Conservation (phyloP, 2,113 vertebrate genomes). For the Brienomyrus brachyistius region DNA sequence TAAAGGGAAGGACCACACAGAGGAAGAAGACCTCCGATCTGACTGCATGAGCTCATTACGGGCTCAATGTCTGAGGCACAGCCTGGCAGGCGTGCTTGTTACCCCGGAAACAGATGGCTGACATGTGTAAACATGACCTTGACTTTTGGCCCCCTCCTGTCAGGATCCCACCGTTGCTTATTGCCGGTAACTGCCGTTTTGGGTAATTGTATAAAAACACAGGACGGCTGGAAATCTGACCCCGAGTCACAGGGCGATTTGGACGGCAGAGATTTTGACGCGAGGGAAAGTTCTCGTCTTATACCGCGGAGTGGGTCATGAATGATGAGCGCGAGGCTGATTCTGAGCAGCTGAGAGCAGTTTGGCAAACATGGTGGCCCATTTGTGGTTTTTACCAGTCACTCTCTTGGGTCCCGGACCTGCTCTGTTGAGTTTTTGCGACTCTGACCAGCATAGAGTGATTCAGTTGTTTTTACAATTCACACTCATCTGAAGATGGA, state of each 20-base stretch:
- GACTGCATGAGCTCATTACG: background rate
- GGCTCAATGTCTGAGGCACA: background rate
- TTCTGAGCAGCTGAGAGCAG: background rate
- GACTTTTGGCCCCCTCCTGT: conserved; percentile 35
- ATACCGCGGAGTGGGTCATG: conserved; percentile 27
- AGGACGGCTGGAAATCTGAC: conserved; percentile 28
- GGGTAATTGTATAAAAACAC: conserved; percentile 57
- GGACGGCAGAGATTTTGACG: conserved; percentile 45
- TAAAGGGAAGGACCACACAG: background rate
- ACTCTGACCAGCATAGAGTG: background rate
- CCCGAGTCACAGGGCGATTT: conserved; percentile 27
- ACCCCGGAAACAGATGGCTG: conserved; percentile 46
- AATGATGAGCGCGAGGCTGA: background rate
- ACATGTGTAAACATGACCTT: conserved; percentile 42
- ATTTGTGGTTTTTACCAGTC: conserved; percentile 7
- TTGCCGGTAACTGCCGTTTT: conserved; percentile 41
- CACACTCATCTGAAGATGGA: conserved; percentile 11
- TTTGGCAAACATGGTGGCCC: background rate
- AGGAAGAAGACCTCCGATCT: conserved; percentile 7
- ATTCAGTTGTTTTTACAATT: conserved; percentile 13
- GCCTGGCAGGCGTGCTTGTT: conserved; percentile 35
- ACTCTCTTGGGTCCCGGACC: background rate
- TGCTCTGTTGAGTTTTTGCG: background rate
- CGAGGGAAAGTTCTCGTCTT: conserved; percentile 44
- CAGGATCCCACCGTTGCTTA: conserved; percentile 19